Percentiles rank a stretch among this genome's conserved stretches.
phyloP scores from a whole-genome alignment of 2,888 invertebrate genomes.

The Achlya flavicornis region DNA sequence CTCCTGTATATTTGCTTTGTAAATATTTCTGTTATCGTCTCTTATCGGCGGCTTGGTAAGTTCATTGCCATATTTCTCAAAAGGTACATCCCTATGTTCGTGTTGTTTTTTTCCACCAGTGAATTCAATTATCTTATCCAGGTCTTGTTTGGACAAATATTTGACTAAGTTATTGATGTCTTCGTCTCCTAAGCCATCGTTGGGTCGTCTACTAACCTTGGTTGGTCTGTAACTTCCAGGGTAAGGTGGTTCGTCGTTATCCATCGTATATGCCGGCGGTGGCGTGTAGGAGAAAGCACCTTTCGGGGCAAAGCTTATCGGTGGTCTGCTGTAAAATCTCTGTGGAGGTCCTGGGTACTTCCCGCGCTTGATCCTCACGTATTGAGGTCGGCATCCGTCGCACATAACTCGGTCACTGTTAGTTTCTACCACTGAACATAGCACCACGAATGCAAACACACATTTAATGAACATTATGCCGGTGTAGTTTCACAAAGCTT shows the following conservation, averaged over 20 bases:
- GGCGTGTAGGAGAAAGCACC: slow-evolving; percentile 66
- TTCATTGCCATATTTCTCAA: slow-evolving; percentile 13
- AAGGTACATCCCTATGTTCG: slow-evolving; percentile 11
- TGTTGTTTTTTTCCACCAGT: slow-evolving; percentile 50
- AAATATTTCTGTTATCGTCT: slow-evolving; percentile 24
- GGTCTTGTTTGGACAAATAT: slow-evolving; percentile 69
- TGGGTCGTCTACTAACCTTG: slow-evolving; percentile 68
- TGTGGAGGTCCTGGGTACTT: slow-evolving; percentile 62
- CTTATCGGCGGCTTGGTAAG: background rate
- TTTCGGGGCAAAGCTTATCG: slow-evolving; percentile 44
- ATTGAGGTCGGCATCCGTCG: slow-evolving; percentile 33
- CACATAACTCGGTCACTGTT: slow-evolving; percentile 48
- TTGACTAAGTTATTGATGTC: slow-evolving; percentile 69
- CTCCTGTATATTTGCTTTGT: slow-evolving; percentile 27
- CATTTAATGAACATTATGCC: slow-evolving; percentile 29
- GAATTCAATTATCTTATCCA: slow-evolving; percentile 67
- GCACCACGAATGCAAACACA: slow-evolving; percentile 34
- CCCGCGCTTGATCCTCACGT: slow-evolving; percentile 62
- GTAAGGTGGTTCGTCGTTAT: slow-evolving; percentile 45
- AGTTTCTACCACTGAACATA: slow-evolving; percentile 47
- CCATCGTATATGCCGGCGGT: slow-evolving; percentile 55
- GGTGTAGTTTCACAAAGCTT: slow-evolving; percentile 20
- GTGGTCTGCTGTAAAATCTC: slow-evolving; percentile 62
- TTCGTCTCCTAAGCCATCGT: slow-evolving; percentile 62
- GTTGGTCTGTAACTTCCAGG: slow-evolving; percentile 42